Conservation (phyloP, 2,797 vertebrate genomes). For the Sebastes diaconus region DNA sequence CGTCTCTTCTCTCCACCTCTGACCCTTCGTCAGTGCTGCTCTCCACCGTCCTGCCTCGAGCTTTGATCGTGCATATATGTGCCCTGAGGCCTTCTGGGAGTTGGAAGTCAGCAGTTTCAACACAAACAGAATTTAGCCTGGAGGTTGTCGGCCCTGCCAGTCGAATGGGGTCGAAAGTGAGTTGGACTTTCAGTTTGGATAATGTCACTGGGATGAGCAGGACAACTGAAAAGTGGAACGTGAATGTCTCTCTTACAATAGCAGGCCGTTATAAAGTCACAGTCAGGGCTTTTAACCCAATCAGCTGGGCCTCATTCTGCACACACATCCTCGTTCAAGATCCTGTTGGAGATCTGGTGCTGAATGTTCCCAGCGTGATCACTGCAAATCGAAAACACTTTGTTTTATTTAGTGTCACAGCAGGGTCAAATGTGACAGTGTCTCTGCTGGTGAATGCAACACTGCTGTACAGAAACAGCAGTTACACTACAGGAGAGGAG, state of each 20-base stretch:
- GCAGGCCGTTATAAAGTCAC: conserved; percentile 42
- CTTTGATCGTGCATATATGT: conserved; percentile 29
- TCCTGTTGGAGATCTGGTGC: conserved; percentile 38
- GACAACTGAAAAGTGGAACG: conserved; percentile 41
- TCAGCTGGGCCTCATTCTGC: conserved; percentile 46
- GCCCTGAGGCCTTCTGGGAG: conserved; percentile 13
- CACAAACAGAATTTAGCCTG: conserved; percentile 30
- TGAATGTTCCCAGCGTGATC: conserved; percentile 21
- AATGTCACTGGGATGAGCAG: conserved; percentile 26
- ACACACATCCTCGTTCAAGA: conserved; percentile 49
- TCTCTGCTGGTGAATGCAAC: conserved; percentile 47
- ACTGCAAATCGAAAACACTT: background rate
- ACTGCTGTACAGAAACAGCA: conserved; percentile 42
- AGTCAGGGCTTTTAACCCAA: conserved; percentile 52
- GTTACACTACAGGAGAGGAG: conserved; percentile 33
- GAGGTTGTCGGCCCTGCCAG: conserved; percentile 9
- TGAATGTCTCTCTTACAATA: conserved; percentile 28
- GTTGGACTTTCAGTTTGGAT: conserved; percentile 45
- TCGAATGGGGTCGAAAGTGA: conserved; percentile 2
- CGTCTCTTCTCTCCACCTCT: conserved; percentile 16
- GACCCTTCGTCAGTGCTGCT: conserved; percentile 6
- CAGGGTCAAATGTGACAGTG: conserved; percentile 45
- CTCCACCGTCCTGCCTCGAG: conserved; percentile 3
- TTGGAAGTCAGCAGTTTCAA: conserved; percentile 29
- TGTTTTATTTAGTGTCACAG: conserved; percentile 6